Conservation (phyloP, 2,113 vertebrate species). For the Nyctereutes procyonoides region DNA sequence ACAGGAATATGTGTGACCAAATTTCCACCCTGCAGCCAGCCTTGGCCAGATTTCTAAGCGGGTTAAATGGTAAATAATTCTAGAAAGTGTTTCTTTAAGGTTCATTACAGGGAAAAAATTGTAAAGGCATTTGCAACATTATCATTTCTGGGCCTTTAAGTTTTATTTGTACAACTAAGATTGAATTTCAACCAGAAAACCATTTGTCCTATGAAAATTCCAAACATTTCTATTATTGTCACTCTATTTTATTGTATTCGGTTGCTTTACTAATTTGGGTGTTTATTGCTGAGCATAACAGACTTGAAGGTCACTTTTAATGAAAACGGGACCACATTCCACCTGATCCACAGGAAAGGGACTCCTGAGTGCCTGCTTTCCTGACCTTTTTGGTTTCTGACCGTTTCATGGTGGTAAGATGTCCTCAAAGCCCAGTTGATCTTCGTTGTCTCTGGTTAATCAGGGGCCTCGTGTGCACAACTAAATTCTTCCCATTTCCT, state of each 20-base stretch:
- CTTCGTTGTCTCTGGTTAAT: not conserved
- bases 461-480: not conserved
- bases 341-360: not conserved
- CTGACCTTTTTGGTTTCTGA: not conserved
- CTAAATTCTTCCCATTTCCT: not conserved
- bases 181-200: not conserved
- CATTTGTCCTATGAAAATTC: not conserved
- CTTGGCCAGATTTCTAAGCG: not conserved
- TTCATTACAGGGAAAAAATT: not conserved
- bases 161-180: not conserved
- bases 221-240: not conserved
- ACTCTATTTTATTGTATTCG: not conserved
- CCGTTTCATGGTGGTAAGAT: not conserved
- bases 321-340: not conserved
- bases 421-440: not conserved
- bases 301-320: conserved; percentile 12
- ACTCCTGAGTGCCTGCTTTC: not conserved
- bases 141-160: conserved; percentile 9
- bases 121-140: not conserved
- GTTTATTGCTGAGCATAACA: not conserved
- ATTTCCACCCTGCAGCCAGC: not conserved
- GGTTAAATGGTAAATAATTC: not conserved
- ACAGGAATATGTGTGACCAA: not conserved
- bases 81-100: not conserved
- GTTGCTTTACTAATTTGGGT: not conserved